Percentiles rank a stretch among this genome's conserved stretches.
phyloP scores from a whole-genome alignment of 2,797 vertebrate species.

The Sebastolobus altivelis region DNA sequence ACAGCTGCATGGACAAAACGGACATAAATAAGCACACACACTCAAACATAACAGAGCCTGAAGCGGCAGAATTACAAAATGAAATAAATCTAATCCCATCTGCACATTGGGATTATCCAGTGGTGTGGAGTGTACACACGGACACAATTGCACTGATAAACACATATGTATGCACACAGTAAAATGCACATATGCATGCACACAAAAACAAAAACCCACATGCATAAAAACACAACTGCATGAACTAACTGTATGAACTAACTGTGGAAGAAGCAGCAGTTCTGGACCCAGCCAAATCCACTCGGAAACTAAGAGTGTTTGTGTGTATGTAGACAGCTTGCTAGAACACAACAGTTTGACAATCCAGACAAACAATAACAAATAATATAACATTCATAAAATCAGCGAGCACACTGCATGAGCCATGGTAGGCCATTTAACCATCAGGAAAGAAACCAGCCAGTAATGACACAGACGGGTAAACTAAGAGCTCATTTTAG shows the following conservation, averaged over 20 bases:
- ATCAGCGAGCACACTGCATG: neutral
- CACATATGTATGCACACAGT: neutral
- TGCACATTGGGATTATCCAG: conserved; percentile 42
- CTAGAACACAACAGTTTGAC: too few relatives aligned
- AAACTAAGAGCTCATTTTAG: neutral
- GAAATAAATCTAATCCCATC: conserved; percentile 23
- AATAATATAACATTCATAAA: neutral
- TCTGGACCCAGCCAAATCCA: neutral
- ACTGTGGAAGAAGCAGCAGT: neutral
- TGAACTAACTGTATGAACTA: neutral
- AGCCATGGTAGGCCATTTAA: neutral
- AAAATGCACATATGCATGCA: neutral
- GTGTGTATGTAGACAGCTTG: too few relatives aligned
- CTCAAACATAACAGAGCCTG: conserved; percentile 4
- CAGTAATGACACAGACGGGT: too few relatives aligned
- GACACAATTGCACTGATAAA: conserved; percentile 18
- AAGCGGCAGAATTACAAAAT: conserved; percentile 19
- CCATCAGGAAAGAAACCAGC: neutral
- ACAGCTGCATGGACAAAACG: conserved; percentile 10
- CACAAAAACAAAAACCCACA: neutral
- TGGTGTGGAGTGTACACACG: conserved; percentile 1
- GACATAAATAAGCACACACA: neutral
- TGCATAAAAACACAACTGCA: neutral
- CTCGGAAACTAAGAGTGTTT: neutral
- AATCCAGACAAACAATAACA: neutral